Conservation (phyloP, 35 echinoderm and acorn worm genomes). For the Heliocidaris tuberculata region DNA sequence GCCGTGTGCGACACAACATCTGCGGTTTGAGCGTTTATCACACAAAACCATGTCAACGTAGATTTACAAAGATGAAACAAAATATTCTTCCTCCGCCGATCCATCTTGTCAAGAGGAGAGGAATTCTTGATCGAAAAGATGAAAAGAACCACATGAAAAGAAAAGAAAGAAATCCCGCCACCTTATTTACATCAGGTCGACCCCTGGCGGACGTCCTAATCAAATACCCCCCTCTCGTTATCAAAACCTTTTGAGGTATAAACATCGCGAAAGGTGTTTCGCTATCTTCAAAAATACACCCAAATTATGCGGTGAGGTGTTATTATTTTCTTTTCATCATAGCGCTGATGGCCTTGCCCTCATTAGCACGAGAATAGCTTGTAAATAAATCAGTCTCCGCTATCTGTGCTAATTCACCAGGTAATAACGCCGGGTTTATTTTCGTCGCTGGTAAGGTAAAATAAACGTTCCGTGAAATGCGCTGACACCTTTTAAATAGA, state of each 20-base stretch:
- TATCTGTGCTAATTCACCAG: background rate
- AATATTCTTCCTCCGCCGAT: background rate
- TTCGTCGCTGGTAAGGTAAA: background rate
- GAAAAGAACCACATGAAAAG: slow-evolving; percentile 3
- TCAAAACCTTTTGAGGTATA: background rate
- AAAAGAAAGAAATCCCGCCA: background rate
- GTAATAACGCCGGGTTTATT: background rate
- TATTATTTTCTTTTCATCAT: slow-evolving; percentile 5
- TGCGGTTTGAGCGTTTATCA: slow-evolving; percentile 24
- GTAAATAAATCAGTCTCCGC: background rate
- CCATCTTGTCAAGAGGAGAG: background rate
- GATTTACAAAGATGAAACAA: slow-evolving; percentile 17
- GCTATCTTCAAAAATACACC: slow-evolving; percentile 4
- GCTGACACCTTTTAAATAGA: background rate
- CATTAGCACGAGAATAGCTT: background rate
- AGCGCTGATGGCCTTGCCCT: background rate
- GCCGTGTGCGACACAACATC: background rate
- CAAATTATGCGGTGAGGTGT: background rate
- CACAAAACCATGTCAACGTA: background rate
- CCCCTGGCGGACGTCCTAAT: background rate
- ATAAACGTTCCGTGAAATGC: background rate
- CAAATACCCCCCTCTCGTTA: slow-evolving; percentile 15
- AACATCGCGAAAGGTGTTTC: background rate
- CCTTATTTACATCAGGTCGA: background rate
- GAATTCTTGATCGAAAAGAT: background rate